Conservation (phyloP, 2,888 invertebrate genomes). For the Nephrotoma appendiculata region DNA sequence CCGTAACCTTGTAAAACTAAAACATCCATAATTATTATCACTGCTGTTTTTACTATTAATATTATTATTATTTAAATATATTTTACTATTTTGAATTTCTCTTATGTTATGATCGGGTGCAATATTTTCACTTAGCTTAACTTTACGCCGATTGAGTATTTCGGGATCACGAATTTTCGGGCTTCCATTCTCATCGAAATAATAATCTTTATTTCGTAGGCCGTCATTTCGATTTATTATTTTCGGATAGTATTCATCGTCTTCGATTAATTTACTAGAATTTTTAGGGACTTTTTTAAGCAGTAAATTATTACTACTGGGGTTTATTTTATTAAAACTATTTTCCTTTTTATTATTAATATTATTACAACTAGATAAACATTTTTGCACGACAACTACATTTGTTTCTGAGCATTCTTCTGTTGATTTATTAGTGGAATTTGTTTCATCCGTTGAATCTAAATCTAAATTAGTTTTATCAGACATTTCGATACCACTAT, state of each 20-base stretch:
- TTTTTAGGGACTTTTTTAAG: background rate
- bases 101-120: conserved; percentile 12
- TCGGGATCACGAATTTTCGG: conserved; percentile 22
- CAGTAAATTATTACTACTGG: background rate
- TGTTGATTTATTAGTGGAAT: background rate
- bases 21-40: conserved; percentile 7
- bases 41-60: conserved; percentile 4
- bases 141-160: conserved; percentile 15
- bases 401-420: background rate
- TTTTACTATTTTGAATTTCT: background rate
- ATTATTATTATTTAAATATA: background rate
- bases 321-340: background rate
- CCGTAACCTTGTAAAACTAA: conserved; percentile 7
- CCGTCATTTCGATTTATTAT: conserved; percentile 31
- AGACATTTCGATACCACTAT: conserved; percentile 30
- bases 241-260: conserved; percentile 19
- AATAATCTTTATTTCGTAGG: conserved; percentile 30
- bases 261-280: background rate
- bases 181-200: conserved; percentile 31
- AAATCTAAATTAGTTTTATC: conserved; percentile 9
- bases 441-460: background rate
- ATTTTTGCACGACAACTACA: background rate
- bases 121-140: conserved; percentile 15
- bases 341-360: background rate
- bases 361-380: background rate